Conservation (phyloP, 2,113 vertebrate genomes). For the Apteryx mantelli region DNA sequence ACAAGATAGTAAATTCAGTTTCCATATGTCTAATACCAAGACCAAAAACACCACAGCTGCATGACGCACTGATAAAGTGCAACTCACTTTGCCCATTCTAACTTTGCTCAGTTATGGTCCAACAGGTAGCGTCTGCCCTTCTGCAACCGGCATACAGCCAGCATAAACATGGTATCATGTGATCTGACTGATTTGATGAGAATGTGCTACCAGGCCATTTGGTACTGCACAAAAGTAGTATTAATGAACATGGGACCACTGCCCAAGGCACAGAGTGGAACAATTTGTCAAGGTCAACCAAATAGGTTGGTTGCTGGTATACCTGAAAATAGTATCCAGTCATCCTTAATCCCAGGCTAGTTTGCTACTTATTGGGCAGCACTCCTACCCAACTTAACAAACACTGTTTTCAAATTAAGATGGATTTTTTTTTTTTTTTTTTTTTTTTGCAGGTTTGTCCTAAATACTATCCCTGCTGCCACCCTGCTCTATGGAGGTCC, state of each 20-base stretch:
- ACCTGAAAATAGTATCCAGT: constrained; percentile 5
- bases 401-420: background rate
- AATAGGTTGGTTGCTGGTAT: background rate
- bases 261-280: background rate
- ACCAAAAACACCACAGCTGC: constrained; percentile 51
- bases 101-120: background rate
- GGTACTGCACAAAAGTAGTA: background rate
- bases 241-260: background rate
- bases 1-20: background rate
- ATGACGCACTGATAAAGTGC: background rate
- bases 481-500: background rate
- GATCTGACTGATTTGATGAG: background rate
- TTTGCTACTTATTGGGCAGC: background rate
- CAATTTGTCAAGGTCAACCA: constrained; percentile 49
- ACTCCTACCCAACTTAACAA: background rate
- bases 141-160: background rate
- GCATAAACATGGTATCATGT: background rate
- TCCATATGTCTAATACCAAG: background rate
- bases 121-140: constrained; percentile 19
- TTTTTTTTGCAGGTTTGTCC: background rate
- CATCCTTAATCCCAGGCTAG: background rate
- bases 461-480: background rate
- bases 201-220: background rate
- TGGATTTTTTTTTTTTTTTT: background rate
- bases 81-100: constrained; percentile 10